A percentile compares a stretch with the other conserved stretches of the same genome.
Conservation (phyloP, 2,113 vertebrate species). For the Lophura nycthemera region DNA sequence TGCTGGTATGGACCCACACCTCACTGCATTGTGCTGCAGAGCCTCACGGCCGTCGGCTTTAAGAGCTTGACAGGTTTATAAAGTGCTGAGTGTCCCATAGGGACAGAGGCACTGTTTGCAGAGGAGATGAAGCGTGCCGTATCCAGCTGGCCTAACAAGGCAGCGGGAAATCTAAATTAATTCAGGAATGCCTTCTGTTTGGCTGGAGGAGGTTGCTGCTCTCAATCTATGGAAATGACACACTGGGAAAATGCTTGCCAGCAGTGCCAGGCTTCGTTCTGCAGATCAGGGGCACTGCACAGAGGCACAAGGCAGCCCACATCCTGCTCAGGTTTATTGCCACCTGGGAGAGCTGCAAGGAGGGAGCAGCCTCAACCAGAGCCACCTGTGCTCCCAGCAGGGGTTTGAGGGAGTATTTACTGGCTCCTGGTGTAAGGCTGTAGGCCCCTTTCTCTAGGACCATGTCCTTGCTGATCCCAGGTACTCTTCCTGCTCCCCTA, state of each 20-base stretch:
- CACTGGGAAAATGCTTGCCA: background rate
- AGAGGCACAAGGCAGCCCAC: background rate
- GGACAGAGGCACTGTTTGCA: constrained; percentile 74
- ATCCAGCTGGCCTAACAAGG: constrained; percentile 69
- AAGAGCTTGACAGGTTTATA: constrained; percentile 86
- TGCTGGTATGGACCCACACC: constrained; percentile 3
- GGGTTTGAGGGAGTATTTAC: background rate
- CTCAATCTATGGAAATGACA: background rate
- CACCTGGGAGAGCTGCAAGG: background rate
- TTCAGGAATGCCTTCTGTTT: constrained; percentile 61
- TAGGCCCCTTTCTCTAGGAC: fast-evolving
- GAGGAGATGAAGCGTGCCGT: constrained; percentile 55
- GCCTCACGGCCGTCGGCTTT: constrained; percentile 39
- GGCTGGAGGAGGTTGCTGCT: background rate
- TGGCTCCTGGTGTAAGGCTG: background rate
- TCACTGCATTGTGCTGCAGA: background rate
- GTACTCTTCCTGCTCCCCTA: fast-evolving
- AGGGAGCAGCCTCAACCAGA: background rate
- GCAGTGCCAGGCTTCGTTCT: background rate
- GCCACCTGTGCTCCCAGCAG: background rate
- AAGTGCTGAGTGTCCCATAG: constrained; percentile 89
- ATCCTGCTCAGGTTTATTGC: background rate
- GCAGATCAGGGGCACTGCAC: background rate
- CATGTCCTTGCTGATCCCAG: fast-evolving
- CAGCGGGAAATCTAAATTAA: constrained; percentile 76